Evolutionary conservation across 2,888 invertebrate genomes (phyloP), one percentile per base, ranked within the genome.

Genomic region (Drepanosiphum platanoidis): DNA sequence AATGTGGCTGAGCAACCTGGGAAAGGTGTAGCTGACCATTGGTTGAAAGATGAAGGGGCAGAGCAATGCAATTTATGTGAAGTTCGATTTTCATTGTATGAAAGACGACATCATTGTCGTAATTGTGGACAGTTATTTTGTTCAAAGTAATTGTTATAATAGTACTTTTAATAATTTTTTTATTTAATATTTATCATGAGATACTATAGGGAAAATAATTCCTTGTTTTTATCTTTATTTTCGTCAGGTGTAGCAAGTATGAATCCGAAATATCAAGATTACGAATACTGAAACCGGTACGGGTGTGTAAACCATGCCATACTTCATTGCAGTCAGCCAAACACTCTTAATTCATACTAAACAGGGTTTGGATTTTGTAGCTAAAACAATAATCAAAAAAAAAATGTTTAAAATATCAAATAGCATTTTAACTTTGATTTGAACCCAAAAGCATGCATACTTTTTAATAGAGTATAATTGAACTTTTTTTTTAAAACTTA

Each of bases 71-170:
- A 95, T 22, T 94, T 94, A 86, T 99, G 99, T 89, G 92, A 92
- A 86, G 93, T 95, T 89, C 94, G 93, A 88, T 99, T 99, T 91
- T 96, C 96, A 77, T 93, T 99, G 74, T 95, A 97, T 87, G 98
- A 99, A 91, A 92, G 98, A 13, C 94, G 96, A 87, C 98, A 99
- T 91, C 99, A 99, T 91, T 99, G 99, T 90, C 93, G 99, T 86
- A 98, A 98, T 90, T 99, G 99, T 91, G 98, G 98, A 86, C 95
- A 96, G 89, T 95, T 99, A 87, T 99, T 98, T 91, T 99, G 99
- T 91, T 97, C 97, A 36, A 97, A 95, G 83, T 84, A 84, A 84
- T 58, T 71, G 15, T 36, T 52, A 75, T 84, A 84, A 84, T 58
- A 58, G 15, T 36, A 18, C n/a, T n/a, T 58, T 27, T 68, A 34